Base-by-base conservation (phyloP, 2,797 vertebrate genomes). In the Smutsia temminckii region DNA sequence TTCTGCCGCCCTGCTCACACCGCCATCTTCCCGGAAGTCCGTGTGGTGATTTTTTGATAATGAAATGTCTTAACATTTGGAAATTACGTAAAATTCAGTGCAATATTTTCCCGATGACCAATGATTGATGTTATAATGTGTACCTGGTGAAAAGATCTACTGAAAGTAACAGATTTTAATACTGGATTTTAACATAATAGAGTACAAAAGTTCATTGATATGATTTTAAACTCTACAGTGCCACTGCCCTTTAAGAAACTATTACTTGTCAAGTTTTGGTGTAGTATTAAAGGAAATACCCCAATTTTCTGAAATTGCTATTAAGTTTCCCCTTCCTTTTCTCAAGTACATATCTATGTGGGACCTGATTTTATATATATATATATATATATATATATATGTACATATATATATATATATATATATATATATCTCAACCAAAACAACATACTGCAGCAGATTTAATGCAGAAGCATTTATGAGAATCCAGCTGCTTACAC, bases 251-350 rank as follows among this genome's bases (percentile, higher is more conserved):
- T 95, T 89, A 64, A 75, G 59, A 75, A 84, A 69, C 29, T 66
- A 42, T 72, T 72, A 51, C 49, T 91, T 97, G 94, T 85, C 91
- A 90, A 92, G 51, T 97, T 95, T 96, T 81, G 68, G 29, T 97
- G 42, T 91, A 77, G 32, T 94, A 94, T 83, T 79, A 95, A 94
- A 96, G 40, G 78, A 63, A 72, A 81, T 40, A 66, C 42, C 3
- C 51, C 72, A 4, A 46, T 74, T 85, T 57, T 61, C 49, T 89
- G 55, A 66, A 91, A 93, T 79, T 32, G 18, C 37, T 92, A 55
- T 34, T 40, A 87, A 89, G 68, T 87, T 90, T 61, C 27, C 86
- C 25, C 13, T 85, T 78, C 8, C 7, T 92, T 88, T 85, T 61
- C 74, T 46, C 18, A 85, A 8, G 2, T 83, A 12, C 21, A 53